Percentiles rank a stretch among this genome's conserved stretches.
Evolutionary conservation across 2,888 invertebrate genomes (phyloP).

Genomic region (Spialia ferax): DNA sequence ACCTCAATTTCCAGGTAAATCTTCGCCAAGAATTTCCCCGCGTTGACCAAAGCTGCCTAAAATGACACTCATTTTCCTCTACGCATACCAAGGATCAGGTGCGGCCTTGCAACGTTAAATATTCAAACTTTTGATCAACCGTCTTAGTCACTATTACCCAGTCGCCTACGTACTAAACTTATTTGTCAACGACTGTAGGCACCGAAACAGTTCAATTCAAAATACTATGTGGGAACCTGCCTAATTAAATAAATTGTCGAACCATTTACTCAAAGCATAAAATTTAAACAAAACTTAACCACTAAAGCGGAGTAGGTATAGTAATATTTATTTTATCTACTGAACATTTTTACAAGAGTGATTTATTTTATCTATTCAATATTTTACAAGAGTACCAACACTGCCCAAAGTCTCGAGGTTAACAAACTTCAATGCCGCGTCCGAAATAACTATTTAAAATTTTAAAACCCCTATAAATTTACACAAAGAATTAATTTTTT

Average conservation of each 20-base stretch:
- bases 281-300: too few species aligned
- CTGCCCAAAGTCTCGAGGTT: neutral
- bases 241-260: too few species aligned
- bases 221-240: neutral
- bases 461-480: too few species aligned
- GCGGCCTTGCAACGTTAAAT: conserved; percentile 46
- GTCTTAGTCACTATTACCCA: conserved; percentile 48
- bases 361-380: too few species aligned
- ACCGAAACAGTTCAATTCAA: conserved; percentile 16
- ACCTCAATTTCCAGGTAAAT: neutral
- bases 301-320: too few species aligned
- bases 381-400: too few species aligned
- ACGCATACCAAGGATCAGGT: neutral
- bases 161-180: conserved; percentile 44
- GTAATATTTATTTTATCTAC: too few species aligned
- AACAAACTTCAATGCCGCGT: too few species aligned
- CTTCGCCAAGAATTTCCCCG: neutral
- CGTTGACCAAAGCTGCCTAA: neutral
- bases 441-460: too few species aligned
- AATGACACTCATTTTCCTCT: conserved; percentile 4
- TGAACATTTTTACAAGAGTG: too few species aligned
- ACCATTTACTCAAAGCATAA: too few species aligned
- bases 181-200: conserved; percentile 39
- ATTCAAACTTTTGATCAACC: conserved; percentile 4
- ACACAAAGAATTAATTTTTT: too few species aligned